Evolutionary conservation across 2,888 invertebrate species (phyloP).

Genomic region (Altica lythri): DNA sequence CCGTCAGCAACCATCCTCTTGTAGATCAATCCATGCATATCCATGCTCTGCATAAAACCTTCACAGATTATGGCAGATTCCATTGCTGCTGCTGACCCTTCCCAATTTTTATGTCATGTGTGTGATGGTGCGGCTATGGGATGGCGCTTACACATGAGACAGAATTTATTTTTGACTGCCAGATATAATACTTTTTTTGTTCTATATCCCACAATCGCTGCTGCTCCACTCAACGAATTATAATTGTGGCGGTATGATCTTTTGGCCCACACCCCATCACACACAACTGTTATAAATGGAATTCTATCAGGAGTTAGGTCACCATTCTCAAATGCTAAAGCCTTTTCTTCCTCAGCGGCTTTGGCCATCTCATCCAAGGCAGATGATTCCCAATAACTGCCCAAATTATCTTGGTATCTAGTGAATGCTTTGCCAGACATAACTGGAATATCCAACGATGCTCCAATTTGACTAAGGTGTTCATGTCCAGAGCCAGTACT

Average conservation of each 20-base stretch:
- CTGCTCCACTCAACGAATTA: slow-evolving; percentile 7
- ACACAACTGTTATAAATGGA: slow-evolving; percentile 2
- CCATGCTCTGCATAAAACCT: slow-evolving; percentile 30
- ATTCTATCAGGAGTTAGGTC: background rate
- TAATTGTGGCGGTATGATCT: slow-evolving; percentile 6
- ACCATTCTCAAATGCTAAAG: background rate
- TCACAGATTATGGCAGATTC: slow-evolving; percentile 27
- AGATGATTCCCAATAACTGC: background rate
- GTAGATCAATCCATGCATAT: slow-evolving; percentile 28
- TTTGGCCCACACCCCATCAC: slow-evolving; percentile 5
- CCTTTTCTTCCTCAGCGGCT: background rate
- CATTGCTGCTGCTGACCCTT: too few relatives aligned
- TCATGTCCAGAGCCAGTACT: slow-evolving; percentile 7
- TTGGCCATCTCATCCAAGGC: slow-evolving; percentile 1
- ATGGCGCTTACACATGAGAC: background rate
- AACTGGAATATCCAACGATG: slow-evolving; percentile 4
- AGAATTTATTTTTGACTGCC: slow-evolving; percentile 7
- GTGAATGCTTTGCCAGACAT: background rate
- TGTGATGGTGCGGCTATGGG: too few relatives aligned
- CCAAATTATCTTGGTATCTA: background rate
- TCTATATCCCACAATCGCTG: slow-evolving; percentile 4
- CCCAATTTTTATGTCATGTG: too few relatives aligned
- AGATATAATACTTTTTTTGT: slow-evolving; percentile 13
- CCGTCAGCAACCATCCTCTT: slow-evolving; percentile 29
- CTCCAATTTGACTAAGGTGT: slow-evolving; percentile 5